Evolutionary conservation across 1,140 invertebrate genomes (phyloP), one percentile per base, ranked within the genome.

Genomic region (Druon quercuslanigerum): DNA sequence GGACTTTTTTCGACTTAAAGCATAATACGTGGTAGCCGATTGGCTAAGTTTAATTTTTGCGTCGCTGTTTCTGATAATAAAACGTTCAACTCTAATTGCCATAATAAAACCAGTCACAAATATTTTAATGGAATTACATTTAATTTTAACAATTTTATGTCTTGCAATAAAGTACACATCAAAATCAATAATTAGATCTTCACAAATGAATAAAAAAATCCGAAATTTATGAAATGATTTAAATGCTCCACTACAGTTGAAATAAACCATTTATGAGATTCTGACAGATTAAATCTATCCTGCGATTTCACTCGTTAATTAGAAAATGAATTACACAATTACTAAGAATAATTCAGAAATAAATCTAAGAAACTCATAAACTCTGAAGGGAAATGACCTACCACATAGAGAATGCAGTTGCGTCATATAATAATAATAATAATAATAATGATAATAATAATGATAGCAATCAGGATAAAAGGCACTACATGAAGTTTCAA

Each of bases 321-420:
- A 66, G 60, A 66, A 66, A 66, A 66, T 66, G 57, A 66, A 66
- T 66, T 66, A 66, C 57, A 66, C 57, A 66, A 66, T 66, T 66
- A 66, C 20, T 25, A 25, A 20, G 20, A 66, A 20, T 66, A 20
- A 66, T 40, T 40, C 40, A 40, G 57, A 66, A 20, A 25, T 66
- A 66, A 66, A 66, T 40, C 60, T 66, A 66, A 66, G 25, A 66
- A 40, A 46, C 25, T 33, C 60, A 66, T 66, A 66, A 66, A 66
- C 1, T 66, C 40, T 66, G 25, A 7, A 66, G 60, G 60, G 16
- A 66, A 66, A 66, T 66, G 25, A 66, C 25, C 25, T 66, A 40
- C 60, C 14, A 40, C 19, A 46, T 46, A 9, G 40, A 46, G 5
- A 46, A 46, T 46, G 5, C 40, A 40, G 40, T 66, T 66, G 40